Percentiles rank a stretch among this genome's conserved stretches.
Conservation (phyloP, 1,140 invertebrate genomes). For the Stegodyphus mimosarum region DNA sequence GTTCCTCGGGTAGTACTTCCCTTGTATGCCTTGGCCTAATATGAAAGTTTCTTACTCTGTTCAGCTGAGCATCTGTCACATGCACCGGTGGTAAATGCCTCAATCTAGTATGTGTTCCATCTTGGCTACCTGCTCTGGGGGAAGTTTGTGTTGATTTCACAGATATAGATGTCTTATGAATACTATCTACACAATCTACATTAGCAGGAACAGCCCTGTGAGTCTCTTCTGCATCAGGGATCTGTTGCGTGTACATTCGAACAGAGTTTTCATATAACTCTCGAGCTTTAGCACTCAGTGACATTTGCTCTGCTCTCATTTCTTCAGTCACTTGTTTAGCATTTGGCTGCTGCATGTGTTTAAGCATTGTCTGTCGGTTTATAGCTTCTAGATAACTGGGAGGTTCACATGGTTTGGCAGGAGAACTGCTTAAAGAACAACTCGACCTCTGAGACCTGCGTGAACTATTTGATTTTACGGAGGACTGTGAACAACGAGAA, state of each 20-base stretch:
- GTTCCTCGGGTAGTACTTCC: conserved; percentile 61
- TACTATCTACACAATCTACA: conserved; percentile 40
- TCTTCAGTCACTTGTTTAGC: conserved; percentile 62
- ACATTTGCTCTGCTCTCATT: conserved; percentile 66
- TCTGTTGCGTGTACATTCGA: conserved; percentile 66
- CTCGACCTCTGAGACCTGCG: conserved; percentile 64
- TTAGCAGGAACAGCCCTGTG: conserved; percentile 62
- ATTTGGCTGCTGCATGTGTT: conserved; percentile 61
- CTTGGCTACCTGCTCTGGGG: conserved; percentile 33
- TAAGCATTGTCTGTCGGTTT: conserved; percentile 64
- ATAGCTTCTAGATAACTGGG: conserved; percentile 66
- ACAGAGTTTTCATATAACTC: conserved; percentile 69
- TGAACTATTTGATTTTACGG: conserved; percentile 60
- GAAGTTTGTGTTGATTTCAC: conserved; percentile 42
- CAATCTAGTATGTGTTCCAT: conserved; percentile 4
- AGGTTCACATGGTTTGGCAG: conserved; percentile 63
- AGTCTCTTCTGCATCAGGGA: conserved; percentile 48
- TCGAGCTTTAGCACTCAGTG: conserved; percentile 67
- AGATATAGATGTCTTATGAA: conserved; percentile 41
- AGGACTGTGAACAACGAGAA: conserved; percentile 33
- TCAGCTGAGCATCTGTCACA: conserved; percentile 50
- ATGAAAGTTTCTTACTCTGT: conserved; percentile 46
- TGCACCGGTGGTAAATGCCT: conserved; percentile 58
- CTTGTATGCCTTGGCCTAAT: conserved; percentile 23
- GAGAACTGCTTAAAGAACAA: conserved; percentile 65